Evolutionary conservation across 2,888 invertebrate species (phyloP).

Genomic region (Caenorhabditis macrosperma): DNA sequence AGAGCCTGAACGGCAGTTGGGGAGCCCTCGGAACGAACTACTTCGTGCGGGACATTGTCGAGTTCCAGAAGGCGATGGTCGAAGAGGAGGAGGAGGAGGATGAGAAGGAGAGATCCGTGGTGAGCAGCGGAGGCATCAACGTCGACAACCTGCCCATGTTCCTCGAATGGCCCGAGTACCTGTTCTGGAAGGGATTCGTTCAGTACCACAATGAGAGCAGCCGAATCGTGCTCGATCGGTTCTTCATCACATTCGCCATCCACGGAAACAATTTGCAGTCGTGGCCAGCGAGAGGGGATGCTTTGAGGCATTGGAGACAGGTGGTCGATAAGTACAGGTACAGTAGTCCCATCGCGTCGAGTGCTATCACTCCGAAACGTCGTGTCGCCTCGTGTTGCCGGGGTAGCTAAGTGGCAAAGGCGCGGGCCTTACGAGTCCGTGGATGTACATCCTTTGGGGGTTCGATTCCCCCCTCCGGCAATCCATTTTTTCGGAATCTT

Average conservation of each 20-base stretch:
- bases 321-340: constrained; percentile 75
- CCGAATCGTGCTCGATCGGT: constrained; percentile 59
- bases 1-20: constrained; percentile 73
- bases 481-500: neutral
- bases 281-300: constrained; percentile 69
- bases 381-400: neutral
- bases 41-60: constrained; percentile 62
- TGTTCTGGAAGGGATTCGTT: constrained; percentile 73
- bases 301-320: constrained; percentile 69
- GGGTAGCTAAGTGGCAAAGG: constrained; percentile 9
- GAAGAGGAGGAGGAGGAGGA: constrained; percentile 56
- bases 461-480: constrained; percentile 44
- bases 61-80: constrained; percentile 55
- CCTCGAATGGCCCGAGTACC: constrained; percentile 74
- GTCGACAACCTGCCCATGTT: constrained; percentile 64
- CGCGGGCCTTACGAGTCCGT: neutral
- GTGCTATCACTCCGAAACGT: neutral
- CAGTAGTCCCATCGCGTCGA: neutral
- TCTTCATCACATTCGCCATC: constrained; percentile 73
- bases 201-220: constrained; percentile 54
- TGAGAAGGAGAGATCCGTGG: constrained; percentile 10
- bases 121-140: constrained; percentile 25
- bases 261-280: constrained; percentile 67
- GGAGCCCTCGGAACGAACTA: constrained; percentile 70
- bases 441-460: constrained; percentile 34